Percentiles rank a stretch among this genome's conserved stretches.
These are phyloP conservation scores for Psittacula echo DNA, from an alignment of 2,797 vertebrate species.

Conservation along the genomic window DNA sequence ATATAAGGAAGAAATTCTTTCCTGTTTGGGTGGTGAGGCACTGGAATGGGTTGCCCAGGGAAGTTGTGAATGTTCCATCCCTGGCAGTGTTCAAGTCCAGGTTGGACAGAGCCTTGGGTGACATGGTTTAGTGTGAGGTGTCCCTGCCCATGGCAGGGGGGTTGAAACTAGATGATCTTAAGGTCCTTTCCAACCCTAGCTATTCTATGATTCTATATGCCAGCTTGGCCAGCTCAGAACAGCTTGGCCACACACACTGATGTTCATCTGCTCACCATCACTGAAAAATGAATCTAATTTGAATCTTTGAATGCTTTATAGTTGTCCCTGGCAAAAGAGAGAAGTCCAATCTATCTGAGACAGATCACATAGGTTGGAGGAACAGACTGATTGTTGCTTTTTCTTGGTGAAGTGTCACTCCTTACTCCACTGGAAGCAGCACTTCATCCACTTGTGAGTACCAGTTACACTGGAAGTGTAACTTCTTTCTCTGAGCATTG, in stretches of 20 bases:
- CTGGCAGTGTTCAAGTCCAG: too few species aligned
- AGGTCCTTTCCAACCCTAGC: too few species aligned
- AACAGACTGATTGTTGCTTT: neutral
- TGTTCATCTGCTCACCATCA: neutral
- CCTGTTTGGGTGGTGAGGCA: too few species aligned
- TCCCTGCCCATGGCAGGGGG: too few species aligned
- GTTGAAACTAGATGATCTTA: too few species aligned
- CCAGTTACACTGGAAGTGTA: neutral
- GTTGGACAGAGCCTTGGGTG: too few species aligned
- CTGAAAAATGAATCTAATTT: neutral
- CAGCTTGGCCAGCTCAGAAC: neutral
- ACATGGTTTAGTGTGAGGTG: too few species aligned
- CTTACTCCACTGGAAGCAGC: neutral
- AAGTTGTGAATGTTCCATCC: too few species aligned
- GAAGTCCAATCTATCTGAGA: neutral
- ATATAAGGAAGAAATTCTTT: too few species aligned
- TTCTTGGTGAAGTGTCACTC: neutral
- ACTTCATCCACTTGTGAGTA: neutral
- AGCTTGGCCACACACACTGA: neutral
- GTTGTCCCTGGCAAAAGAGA: neutral
- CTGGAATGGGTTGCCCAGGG: too few species aligned
- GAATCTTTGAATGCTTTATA: neutral
- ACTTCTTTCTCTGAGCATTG: neutral
- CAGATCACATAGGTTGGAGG: neutral
- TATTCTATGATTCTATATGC: too few species aligned